phyloP scores from a whole-genome alignment of 2,113 vertebrate species.

The Limanda limanda region DNA sequence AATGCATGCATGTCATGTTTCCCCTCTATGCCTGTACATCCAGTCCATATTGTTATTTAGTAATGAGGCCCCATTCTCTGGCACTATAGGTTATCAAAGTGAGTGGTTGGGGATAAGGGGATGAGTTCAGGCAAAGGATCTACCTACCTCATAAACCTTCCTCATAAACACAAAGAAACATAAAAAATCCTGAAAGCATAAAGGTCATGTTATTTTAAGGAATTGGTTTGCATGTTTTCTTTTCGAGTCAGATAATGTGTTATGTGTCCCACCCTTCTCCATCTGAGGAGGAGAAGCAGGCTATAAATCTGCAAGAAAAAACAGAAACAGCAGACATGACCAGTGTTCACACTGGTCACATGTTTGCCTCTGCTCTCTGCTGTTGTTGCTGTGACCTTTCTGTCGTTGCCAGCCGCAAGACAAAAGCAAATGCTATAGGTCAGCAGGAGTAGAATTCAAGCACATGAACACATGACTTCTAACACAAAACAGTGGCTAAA shows the following conservation, averaged over 20 bases:
- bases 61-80: no score
- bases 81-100: no score
- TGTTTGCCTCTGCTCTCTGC: background rate
- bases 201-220: background rate
- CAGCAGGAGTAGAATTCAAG: background rate
- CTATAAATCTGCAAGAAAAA: conserved; percentile 4
- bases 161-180: background rate
- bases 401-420: conserved; percentile 13
- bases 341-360: conserved; percentile 7
- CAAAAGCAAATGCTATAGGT: background rate
- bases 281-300: background rate
- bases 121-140: background rate
- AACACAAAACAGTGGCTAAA: conserved; percentile 4
- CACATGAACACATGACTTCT: background rate
- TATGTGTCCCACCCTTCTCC: background rate
- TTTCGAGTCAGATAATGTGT: conserved; percentile 8
- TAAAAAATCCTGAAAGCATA: background rate
- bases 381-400: conserved; percentile 49
- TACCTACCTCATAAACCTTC: background rate
- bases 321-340: background rate
- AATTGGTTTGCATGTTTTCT: background rate
- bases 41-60: no score
- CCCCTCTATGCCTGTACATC: no score
- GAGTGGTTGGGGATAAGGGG: no score
- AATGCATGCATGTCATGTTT: no score